Percentiles rank a stretch among this genome's conserved stretches.
Conservation (phyloP, 2,797 vertebrate species). For the Centropyge bicolor region DNA sequence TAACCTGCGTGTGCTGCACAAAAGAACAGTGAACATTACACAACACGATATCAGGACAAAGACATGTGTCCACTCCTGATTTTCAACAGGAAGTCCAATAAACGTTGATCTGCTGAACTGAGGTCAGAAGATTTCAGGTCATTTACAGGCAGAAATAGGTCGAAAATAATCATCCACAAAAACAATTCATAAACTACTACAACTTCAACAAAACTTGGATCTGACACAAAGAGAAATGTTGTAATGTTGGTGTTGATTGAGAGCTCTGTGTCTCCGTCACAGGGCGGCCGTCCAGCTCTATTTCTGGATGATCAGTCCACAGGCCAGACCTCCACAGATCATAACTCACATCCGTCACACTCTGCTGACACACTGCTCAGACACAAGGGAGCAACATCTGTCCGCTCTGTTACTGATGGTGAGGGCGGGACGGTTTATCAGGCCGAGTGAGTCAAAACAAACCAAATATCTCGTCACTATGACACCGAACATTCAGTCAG, state of each 20-base stretch:
- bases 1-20: too few relatives aligned
- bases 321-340: constrained; percentile 5
- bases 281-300: constrained; percentile 4
- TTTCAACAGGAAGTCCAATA: too few relatives aligned
- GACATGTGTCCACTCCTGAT: too few relatives aligned
- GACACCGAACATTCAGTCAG: background rate
- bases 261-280: background rate
- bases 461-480: background rate
- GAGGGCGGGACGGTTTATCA: background rate
- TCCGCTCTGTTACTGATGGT: background rate
- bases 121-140: too few relatives aligned
- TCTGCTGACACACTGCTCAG: constrained; percentile 19
- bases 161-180: background rate
- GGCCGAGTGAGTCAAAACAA: background rate
- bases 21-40: too few relatives aligned
- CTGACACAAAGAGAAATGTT: background rate
- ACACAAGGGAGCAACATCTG: constrained; percentile 27
- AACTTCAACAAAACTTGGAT: background rate
- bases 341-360: constrained; percentile 14
- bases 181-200: background rate
- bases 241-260: constrained; percentile 8
- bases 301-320: constrained; percentile 26
- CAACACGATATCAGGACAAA: too few relatives aligned
- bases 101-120: too few relatives aligned
- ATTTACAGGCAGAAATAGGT: too few relatives aligned